These are phyloP conservation scores for Sebastes iracundus DNA, from an alignment of 2,797 vertebrate genomes.

Conservation along the genomic window DNA sequence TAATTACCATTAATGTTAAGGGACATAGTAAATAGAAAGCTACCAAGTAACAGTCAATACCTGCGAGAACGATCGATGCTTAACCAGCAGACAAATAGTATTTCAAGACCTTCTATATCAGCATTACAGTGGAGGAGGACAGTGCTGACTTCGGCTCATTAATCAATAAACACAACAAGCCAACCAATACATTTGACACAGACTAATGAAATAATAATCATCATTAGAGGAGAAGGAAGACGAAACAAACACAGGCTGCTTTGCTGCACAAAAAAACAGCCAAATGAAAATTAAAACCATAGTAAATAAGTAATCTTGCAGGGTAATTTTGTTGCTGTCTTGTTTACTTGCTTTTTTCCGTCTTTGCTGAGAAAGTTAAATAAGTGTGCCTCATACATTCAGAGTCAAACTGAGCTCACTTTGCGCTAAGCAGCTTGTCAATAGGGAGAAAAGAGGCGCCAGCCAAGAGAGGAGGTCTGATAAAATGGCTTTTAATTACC, in stretches of 20 bases:
- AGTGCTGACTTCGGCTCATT: constrained; percentile 58
- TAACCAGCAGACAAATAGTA: constrained; percentile 60
- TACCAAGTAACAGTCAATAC: constrained; percentile 42
- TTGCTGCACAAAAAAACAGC: constrained; percentile 3
- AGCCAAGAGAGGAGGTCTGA: constrained; percentile 80
- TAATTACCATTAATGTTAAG: constrained; percentile 50
- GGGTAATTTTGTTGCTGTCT: constrained; percentile 43
- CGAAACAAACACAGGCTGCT: background rate
- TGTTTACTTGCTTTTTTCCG: constrained; percentile 63
- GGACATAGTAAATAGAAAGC: constrained; percentile 49
- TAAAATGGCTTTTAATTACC: constrained; percentile 98
- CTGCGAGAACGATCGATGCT: constrained; percentile 38
- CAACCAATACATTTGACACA: constrained; percentile 52
- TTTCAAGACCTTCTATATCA: constrained; percentile 66
- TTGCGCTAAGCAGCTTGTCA: constrained; percentile 84
- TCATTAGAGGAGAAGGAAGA: constrained; percentile 22
- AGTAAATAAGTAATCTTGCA: constrained; percentile 15
- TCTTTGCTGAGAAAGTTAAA: constrained; percentile 86
- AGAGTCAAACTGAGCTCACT: constrained; percentile 88
- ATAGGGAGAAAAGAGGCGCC: constrained; percentile 82
- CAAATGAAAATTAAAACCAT: constrained; percentile 19
- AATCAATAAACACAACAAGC: constrained; percentile 67
- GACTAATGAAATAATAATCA: constrained; percentile 67
- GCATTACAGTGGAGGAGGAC: constrained; percentile 50
- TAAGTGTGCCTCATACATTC: constrained; percentile 89